Evolutionary conservation across 2,113 vertebrate genomes (phyloP), one percentile per base, ranked within the genome.

Genomic region (Isichthys henryi): DNA sequence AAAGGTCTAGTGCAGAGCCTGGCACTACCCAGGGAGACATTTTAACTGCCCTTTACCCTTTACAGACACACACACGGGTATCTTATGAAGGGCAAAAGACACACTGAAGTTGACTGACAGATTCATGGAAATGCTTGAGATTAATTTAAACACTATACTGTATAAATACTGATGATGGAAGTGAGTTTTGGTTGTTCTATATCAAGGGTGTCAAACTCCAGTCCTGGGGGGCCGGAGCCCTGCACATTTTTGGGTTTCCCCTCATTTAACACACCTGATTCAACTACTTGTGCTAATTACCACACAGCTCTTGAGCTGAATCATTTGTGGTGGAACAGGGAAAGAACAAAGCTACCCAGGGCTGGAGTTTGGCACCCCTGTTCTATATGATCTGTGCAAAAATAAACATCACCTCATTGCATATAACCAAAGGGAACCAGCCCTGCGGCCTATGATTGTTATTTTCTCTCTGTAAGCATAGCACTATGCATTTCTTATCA

Each of bases 1-100:
- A 91, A 95, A 95, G 58, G 90, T 93, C 31, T 89, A 50, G 58
- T n/a, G 35, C 31, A 77, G 1, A 43, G 15, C 35, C 35, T 39
- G 35, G 74, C 74, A 39, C 70, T 39, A 39, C 31, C 70, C 70
- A 39, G 31, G 70, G 5, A 77, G 70, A 39, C 74, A 80, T 19
- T 8, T 6, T 80, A 80, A 80, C 2, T 19, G 35, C 35, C 74
- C 74, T 80, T 80, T 80, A 39, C 35, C 53, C 53, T 56, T 56
- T 56, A 56, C 53, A 56, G 19, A 56, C 1, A 21, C 19, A 56
- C 52, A 19, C 52, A 56, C 6, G 74, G 74, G 35, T 19, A 80
- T 15, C 31, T 43, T 80, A 43, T 80, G 13, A 19, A 80, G 74
- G 6, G 11, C 5, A 3, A 80, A 43, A 17, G 11, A 39, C 74